These are phyloP conservation scores for Helarctos malayanus DNA, from an alignment of 2,797 vertebrate genomes.

Conservation along the genomic window DNA sequence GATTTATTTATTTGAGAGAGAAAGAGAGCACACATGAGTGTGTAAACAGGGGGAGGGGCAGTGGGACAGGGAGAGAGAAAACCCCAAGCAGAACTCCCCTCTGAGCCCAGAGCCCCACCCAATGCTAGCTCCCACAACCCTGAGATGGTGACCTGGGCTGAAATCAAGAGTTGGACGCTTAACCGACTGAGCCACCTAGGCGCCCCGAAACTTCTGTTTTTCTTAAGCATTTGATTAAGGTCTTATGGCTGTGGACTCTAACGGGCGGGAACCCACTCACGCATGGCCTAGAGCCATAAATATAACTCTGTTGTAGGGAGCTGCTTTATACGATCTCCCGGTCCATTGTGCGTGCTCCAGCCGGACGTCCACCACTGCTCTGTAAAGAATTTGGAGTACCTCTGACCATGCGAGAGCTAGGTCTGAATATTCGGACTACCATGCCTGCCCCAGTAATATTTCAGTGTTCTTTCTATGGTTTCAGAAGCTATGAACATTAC, in stretches of 20 bases:
- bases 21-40: neutral
- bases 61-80: neutral
- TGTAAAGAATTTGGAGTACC: neutral
- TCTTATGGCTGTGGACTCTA: neutral
- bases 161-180: neutral
- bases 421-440: neutral
- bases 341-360: neutral
- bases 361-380: neutral
- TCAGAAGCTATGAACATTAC: neutral
- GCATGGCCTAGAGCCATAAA: neutral
- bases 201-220: rapidly evolving
- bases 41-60: neutral
- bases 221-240: neutral
- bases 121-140: neutral
- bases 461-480: neutral
- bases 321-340: neutral
- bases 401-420: neutral
- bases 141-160: neutral
- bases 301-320: neutral
- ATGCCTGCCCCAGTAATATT: neutral
- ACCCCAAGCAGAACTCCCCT: neutral
- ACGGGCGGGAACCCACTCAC: neutral
- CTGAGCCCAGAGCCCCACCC: neutral
- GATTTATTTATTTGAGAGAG: neutral
- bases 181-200: neutral